Evolutionary conservation across 1,140 invertebrate species (phyloP), one percentile per base, ranked within the genome.

Genomic region (Drosophila tropicalis): DNA sequence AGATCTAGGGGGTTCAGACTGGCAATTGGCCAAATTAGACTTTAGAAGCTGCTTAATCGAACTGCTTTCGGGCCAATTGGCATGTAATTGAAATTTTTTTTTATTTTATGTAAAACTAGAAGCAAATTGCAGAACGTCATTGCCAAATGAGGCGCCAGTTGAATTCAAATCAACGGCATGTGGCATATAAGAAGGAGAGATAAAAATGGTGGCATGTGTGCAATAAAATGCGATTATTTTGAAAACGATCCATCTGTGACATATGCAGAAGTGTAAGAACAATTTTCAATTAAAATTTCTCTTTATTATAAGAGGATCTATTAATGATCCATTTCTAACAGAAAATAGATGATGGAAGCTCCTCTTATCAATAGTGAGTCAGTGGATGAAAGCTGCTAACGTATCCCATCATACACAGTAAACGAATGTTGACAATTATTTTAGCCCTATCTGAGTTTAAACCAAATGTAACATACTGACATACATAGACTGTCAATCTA

Each of bases 71-170:
- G 44, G 44, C 44, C 44, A 51, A 51, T 51, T 51, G 44, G 44
- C 44, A 51, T 22, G 44, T 51, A 51, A 51, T 51, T 51, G 17
- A 51, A 51, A 3, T 4, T 25, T 51, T 51, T 22, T 51, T 4
- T 25, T 51, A 22, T 22, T 51, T 51, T 22, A 51, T 51, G 44
- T 51, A 51, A 51, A 51, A 12, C 44, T 51, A 22, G 44, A 51
- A 51, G 44, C 44, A 51, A 51, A 51, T 51, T 22, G 44, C 22
- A 51, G 44, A 51, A 51, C 44, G 44, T 51, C 44, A 51, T 51
- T 51, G 17, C 44, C 44, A 51, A 51, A 22, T 22, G 44, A 51
- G 44, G 44, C 44, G 44, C 44, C 44, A 51, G 44, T 51, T 51
- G 9, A 51, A 22, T 22, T 10, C 17, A 12, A 19, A 7, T 19